Conservation (phyloP, 2,113 vertebrate species). For the Cynoglossus semilaevis region DNA sequence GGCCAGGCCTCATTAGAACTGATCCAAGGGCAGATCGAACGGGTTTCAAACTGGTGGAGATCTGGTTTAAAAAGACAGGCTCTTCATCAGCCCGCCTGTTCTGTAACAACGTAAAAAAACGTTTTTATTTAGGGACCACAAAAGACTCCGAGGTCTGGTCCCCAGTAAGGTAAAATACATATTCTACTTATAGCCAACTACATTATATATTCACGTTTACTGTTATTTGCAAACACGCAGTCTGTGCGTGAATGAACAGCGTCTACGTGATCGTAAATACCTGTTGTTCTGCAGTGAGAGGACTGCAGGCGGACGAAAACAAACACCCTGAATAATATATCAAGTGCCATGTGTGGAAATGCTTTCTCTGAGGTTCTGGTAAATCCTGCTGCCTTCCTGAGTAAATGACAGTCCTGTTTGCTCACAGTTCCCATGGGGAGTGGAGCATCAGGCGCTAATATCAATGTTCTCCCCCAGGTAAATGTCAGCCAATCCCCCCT, state of each 20-base stretch:
- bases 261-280: slow-evolving; percentile 40
- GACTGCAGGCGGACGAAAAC: slow-evolving; percentile 44
- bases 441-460: slow-evolving; percentile 59
- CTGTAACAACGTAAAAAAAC: too few species aligned
- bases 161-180: too few species aligned
- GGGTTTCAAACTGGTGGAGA: slow-evolving; percentile 18
- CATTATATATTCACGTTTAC: not conserved
- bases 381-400: slow-evolving; percentile 58
- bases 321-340: slow-evolving; percentile 68
- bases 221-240: slow-evolving; percentile 28
- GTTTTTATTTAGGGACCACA: too few species aligned
- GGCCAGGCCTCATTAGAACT: slow-evolving; percentile 53
- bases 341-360: slow-evolving; percentile 49
- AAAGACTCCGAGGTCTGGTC: too few species aligned
- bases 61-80: too few species aligned
- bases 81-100: too few species aligned
- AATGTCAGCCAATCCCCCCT: slow-evolving; percentile 72
- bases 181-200: too few species aligned
- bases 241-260: slow-evolving; percentile 47
- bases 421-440: slow-evolving; percentile 58
- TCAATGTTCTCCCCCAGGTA: slow-evolving; percentile 71
- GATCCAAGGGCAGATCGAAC: slow-evolving; percentile 40
- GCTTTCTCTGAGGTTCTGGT: slow-evolving; percentile 60
- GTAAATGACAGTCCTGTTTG: slow-evolving; percentile 79
- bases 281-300: slow-evolving; percentile 43